phyloP scores from a whole-genome alignment of 2,113 vertebrate genomes.

The Columba livia region DNA sequence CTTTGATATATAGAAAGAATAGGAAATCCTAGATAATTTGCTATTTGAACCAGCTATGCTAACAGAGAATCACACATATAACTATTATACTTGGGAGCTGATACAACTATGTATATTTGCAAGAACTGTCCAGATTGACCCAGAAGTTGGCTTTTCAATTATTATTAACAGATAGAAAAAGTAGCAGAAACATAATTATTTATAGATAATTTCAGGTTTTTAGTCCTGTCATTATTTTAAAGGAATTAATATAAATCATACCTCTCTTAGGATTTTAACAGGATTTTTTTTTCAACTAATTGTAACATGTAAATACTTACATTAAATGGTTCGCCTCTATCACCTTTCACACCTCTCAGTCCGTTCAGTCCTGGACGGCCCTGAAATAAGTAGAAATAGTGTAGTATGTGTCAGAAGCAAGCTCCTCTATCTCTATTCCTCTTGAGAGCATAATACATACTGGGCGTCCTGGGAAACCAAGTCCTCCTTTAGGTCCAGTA shows the following conservation, averaged over 20 bases:
- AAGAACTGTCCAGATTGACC: not conserved
- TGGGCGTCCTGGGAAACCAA: constrained; percentile 89
- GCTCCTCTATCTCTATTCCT: not conserved
- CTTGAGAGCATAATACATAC: constrained; percentile 76
- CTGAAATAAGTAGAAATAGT: constrained; percentile 66
- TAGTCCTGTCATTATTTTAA: not conserved
- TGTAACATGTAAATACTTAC: constrained; percentile 73
- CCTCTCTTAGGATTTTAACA: not conserved
- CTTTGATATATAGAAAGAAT: not conserved
- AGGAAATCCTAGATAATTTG: not conserved
- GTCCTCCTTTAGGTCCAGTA: constrained; percentile 88
- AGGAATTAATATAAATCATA: not conserved
- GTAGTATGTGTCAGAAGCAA: not conserved
- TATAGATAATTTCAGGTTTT: not conserved
- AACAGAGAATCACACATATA: not conserved
- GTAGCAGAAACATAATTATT: not conserved
- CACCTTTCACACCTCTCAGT: constrained; percentile 86
- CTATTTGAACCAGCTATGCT: not conserved
- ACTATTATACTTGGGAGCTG: not conserved
- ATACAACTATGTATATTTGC: not conserved
- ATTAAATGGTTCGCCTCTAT: constrained; percentile 57
- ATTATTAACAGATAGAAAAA: not conserved
- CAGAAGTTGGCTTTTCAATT: not conserved
- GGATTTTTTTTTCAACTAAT: not conserved
- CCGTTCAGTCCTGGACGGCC: constrained; percentile 90